Percentiles rank a stretch among this genome's conserved stretches.
Conservation (phyloP, 2,888 invertebrate genomes). For the Agrotis segetum region DNA sequence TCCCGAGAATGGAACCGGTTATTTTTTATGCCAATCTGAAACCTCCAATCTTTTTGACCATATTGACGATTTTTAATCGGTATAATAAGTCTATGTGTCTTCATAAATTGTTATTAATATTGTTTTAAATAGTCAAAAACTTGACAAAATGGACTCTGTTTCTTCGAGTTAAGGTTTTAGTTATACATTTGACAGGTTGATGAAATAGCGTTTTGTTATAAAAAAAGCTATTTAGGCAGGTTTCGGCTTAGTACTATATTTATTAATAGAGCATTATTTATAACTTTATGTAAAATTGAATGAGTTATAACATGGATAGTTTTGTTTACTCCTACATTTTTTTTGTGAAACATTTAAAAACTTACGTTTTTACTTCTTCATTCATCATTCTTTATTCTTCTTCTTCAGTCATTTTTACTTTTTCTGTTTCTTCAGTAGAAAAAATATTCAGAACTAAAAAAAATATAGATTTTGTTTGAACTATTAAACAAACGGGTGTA, state of each 20-base stretch:
- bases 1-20: slow-evolving; percentile 37
- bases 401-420: too few species aligned
- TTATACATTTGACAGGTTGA: slow-evolving; percentile 48
- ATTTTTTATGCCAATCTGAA: slow-evolving; percentile 53
- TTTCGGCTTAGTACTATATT: slow-evolving; percentile 44
- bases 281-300: slow-evolving; percentile 44
- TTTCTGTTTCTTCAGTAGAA: not conserved
- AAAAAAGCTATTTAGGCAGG: slow-evolving; percentile 42
- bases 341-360: slow-evolving; percentile 12
- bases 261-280: slow-evolving; percentile 55
- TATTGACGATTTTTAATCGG: slow-evolving; percentile 61
- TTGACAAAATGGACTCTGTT: slow-evolving; percentile 44
- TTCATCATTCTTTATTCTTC: too few species aligned
- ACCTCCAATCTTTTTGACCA: slow-evolving; percentile 49
- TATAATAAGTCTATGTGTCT: slow-evolving; percentile 62
- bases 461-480: not conserved
- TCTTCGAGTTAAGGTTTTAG: slow-evolving; percentile 42
- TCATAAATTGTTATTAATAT: slow-evolving; percentile 64
- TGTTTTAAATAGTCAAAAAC: slow-evolving; percentile 35
- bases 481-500: too few species aligned
- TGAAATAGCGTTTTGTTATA: slow-evolving; percentile 58
- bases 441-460: not conserved
- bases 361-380: too few species aligned
- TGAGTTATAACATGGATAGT: slow-evolving; percentile 25
- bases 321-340: slow-evolving; percentile 14